Percentiles rank a stretch among this genome's conserved stretches.
These are phyloP conservation scores for Notoglanidium macrostoma DNA, from an alignment of 2,797 vertebrate species.

Conservation along the genomic window DNA sequence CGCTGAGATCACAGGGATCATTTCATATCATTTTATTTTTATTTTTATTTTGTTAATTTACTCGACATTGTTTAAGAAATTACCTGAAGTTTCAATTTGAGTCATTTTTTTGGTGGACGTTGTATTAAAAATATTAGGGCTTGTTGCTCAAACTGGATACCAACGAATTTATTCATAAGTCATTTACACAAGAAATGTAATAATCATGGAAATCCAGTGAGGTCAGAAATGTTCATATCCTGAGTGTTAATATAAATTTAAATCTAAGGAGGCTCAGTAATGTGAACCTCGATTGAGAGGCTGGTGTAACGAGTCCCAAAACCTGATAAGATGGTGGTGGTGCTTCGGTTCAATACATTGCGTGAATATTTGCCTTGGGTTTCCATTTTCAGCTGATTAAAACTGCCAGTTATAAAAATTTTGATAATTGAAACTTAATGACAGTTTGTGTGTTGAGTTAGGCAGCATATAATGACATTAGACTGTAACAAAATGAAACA, in stretches of 20 bases:
- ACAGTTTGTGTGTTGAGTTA: not conserved
- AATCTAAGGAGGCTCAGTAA: not conserved
- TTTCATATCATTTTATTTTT: not conserved
- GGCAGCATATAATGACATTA: not conserved
- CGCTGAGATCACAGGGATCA: not conserved
- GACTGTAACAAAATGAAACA: not conserved
- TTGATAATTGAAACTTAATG: not conserved
- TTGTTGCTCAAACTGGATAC: not conserved
- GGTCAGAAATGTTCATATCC: not conserved
- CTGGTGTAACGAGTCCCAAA: not conserved
- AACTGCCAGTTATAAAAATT: not conserved
- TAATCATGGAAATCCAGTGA: not conserved
- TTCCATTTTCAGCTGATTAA: not conserved
- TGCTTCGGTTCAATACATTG: not conserved
- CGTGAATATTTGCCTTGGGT: not conserved
- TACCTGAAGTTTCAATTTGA: not conserved
- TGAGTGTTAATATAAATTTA: not conserved
- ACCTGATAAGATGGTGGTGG: no score
- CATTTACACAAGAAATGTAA: not conserved
- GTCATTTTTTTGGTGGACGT: not conserved
- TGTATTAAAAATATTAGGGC: not conserved
- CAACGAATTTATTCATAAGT: not conserved
- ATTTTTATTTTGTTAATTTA: not conserved
- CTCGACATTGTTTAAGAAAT: not conserved
- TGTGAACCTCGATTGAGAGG: no score